These are phyloP conservation scores for Etia nguti DNA, from an alignment of 2,113 vertebrate genomes.

Conservation along the genomic window DNA sequence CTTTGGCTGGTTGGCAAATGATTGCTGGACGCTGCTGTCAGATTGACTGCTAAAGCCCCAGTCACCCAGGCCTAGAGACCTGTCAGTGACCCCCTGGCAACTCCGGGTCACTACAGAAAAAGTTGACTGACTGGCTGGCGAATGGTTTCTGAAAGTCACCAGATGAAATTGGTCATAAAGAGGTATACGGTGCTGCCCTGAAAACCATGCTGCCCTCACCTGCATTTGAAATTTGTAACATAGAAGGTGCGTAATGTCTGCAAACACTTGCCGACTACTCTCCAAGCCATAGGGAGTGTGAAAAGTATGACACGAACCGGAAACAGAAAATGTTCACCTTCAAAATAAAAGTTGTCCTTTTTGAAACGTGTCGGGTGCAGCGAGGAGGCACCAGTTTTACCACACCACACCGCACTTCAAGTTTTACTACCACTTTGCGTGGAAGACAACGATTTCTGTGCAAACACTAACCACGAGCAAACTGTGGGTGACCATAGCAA, in stretches of 20 bases:
- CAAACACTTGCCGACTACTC: background rate
- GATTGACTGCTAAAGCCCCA: background rate
- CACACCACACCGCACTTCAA: background rate
- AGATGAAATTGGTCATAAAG: background rate
- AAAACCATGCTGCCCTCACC: background rate
- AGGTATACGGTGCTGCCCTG: background rate
- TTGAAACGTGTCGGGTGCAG: background rate
- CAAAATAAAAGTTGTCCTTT: background rate
- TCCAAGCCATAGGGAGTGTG: too few relatives aligned
- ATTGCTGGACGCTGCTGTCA: background rate
- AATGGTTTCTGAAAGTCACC: background rate
- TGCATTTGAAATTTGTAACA: background rate
- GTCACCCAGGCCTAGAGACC: background rate
- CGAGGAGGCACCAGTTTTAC: background rate
- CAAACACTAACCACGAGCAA: background rate
- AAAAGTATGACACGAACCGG: background rate
- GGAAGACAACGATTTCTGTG: background rate
- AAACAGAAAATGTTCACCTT: background rate
- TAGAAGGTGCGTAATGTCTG: background rate
- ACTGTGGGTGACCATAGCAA: background rate
- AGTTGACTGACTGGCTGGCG: background rate
- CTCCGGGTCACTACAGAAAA: background rate
- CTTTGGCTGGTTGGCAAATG: background rate
- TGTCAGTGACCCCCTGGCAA: background rate
- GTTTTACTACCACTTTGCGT: background rate